A percentile compares a stretch with the other conserved stretches of the same genome.
These are phyloP conservation scores for Apodemia zela DNA, from an alignment of 2,888 invertebrate species.

Conservation along the genomic window DNA sequence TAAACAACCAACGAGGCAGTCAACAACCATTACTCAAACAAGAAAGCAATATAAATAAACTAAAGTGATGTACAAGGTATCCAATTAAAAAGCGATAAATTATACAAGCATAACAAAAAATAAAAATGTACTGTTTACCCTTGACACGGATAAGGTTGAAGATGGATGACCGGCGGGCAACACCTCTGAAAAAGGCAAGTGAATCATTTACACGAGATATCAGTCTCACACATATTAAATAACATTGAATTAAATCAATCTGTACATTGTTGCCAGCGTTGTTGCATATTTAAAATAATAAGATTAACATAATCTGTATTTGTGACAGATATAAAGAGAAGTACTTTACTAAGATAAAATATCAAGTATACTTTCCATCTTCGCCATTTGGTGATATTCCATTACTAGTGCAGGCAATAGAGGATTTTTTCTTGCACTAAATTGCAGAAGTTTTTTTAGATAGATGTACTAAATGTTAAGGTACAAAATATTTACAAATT, in stretches of 20 bases:
- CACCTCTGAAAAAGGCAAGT: constrained; percentile 8
- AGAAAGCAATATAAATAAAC: background rate
- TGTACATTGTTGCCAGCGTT: constrained; percentile 1
- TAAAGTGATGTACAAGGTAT: background rate
- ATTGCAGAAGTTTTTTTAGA: no score
- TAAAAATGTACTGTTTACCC: background rate
- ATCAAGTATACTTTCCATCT: no score
- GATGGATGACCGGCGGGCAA: constrained; percentile 5
- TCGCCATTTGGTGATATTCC: no score
- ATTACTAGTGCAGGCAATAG: no score
- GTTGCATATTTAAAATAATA: background rate
- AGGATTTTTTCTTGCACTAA: no score
- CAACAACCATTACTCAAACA: no score
- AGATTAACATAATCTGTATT: background rate
- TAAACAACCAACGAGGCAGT: no score
- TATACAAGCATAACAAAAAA: background rate
- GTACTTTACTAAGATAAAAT: no score
- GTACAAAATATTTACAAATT: no score
- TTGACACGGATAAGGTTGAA: constrained; percentile 5
- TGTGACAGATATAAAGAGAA: background rate
- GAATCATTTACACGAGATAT: constrained; percentile 3
- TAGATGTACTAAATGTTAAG: no score
- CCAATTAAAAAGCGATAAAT: background rate
- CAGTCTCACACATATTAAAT: background rate
- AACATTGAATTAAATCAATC: constrained; percentile 11